Evolutionary conservation across 2,797 vertebrate genomes (phyloP), one percentile per base, ranked within the genome.

Genomic region (Epinephelus malabaricus): DNA sequence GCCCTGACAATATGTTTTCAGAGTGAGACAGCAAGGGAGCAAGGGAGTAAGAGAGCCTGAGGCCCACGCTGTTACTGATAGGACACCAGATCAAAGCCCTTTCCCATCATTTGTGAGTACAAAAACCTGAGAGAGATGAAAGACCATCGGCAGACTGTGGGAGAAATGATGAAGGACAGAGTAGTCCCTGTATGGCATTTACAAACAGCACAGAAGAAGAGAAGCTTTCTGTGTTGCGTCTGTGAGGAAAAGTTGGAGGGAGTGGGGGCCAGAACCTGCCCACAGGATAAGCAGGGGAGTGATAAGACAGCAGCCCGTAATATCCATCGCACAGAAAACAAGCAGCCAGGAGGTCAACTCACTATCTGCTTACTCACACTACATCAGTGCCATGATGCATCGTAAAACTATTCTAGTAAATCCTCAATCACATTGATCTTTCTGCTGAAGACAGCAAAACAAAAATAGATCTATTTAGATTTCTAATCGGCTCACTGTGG

Each of bases 1-100:
- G 54, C 92, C 90, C 92, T 85, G 83, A 90, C 89, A 85, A 89
- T 91, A 81, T 88, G 88, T 91, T 90, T 91, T 89, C 74, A 89
- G 76, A 90, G 81, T 40, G 51, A 78, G 79, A 82, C 69, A 81
- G 82, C 46, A 10, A 73, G 46, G 60, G 50, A 77, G 55, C 23
- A 53, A 65, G 79, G 78, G 86, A 86, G 85, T 78, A 65, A 4
- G 23, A 80, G 79, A 84, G 84, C 82, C 81, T 5, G 60, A 79
- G 74, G 76, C 81, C 86, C 79, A 88, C 73, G 12, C 64, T 62
- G 64, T 76, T 76, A 78, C 83, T 86, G 88, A 92, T 89, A 89
- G 85, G 88, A 85, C 67, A 47, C 60, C 27, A 76, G 51, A 86
- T 91, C 81, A 88, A 88, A 92, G 89, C 59, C 53, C 47, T 70